These are phyloP conservation scores for Goniozus legneri DNA, from an alignment of 1,140 invertebrate genomes.

Conservation along the genomic window DNA sequence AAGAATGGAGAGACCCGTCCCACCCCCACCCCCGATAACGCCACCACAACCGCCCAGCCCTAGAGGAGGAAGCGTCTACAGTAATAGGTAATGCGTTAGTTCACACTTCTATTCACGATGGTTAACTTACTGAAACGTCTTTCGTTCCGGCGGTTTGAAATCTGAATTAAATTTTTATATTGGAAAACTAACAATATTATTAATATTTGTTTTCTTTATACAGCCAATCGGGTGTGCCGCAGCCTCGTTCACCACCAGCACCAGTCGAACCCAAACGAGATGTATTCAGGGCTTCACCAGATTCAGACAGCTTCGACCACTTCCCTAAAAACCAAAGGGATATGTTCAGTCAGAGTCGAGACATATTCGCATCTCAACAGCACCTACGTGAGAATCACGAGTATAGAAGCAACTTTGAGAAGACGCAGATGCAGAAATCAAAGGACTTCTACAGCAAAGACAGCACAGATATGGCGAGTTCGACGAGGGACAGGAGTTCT, in stretches of 20 bases:
- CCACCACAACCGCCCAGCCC: slow-evolving; percentile 61
- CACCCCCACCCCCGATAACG: slow-evolving; percentile 69
- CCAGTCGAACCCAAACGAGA: slow-evolving; percentile 71
- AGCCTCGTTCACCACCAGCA: slow-evolving; percentile 59
- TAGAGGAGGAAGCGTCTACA: slow-evolving; percentile 53
- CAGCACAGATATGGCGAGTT: slow-evolving; percentile 46
- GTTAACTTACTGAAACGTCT: neutral
- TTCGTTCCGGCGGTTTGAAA: too few species aligned
- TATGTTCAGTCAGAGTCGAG: slow-evolving; percentile 51
- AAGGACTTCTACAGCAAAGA: slow-evolving; percentile 58
- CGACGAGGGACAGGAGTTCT: slow-evolving; percentile 36
- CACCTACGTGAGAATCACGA: slow-evolving; percentile 43
- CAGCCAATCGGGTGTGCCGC: slow-evolving; percentile 49
- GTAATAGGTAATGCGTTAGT: slow-evolving; percentile 44
- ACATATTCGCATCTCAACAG: slow-evolving; percentile 45
- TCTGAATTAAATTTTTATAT: too few species aligned
- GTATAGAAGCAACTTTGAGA: slow-evolving; percentile 44
- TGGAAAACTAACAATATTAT: too few species aligned
- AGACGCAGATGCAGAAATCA: slow-evolving; percentile 50
- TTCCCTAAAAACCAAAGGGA: slow-evolving; percentile 47
- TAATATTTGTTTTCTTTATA: slow-evolving; percentile 4
- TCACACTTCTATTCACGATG: neutral
- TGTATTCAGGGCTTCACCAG: slow-evolving; percentile 65
- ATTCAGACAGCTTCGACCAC: slow-evolving; percentile 59
- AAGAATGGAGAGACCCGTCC: slow-evolving; percentile 57